Evolutionary conservation across 2,113 vertebrate species (phyloP).

Genomic region (Chaetura pelagica): DNA sequence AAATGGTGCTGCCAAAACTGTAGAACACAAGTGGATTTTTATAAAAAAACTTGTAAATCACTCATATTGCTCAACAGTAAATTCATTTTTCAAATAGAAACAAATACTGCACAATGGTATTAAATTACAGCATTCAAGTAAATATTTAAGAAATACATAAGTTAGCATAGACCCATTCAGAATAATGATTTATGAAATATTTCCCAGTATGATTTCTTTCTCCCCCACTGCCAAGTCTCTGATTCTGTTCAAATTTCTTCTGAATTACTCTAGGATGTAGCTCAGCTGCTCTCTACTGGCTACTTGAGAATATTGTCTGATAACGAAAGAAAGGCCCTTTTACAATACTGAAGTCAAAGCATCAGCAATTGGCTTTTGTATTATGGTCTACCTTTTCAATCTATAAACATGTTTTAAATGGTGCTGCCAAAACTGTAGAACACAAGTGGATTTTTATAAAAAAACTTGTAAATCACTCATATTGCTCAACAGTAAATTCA

Average conservation of each 20-base stretch:
- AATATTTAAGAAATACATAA: background rate
- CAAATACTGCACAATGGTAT: background rate
- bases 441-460: background rate
- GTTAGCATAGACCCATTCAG: background rate
- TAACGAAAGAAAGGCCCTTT: background rate
- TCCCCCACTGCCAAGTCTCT: background rate
- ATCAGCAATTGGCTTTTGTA: background rate
- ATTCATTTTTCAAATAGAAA: background rate
- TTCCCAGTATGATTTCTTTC: too few species aligned
- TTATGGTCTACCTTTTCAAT: background rate
- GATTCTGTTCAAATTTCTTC: background rate
- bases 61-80: background rate
- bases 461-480: background rate
- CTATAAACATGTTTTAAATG: background rate
- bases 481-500: background rate
- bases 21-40: rapidly evolving
- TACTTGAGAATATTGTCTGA: background rate
- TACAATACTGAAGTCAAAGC: background rate
- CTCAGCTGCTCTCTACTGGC: constrained; percentile 83
- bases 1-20: background rate
- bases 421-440: background rate
- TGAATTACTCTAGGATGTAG: background rate
- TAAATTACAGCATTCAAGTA: background rate
- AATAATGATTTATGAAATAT: too few species aligned
- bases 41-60: background rate